A percentile compares a stretch with the other conserved stretches of the same genome.
Evolutionary conservation across 2,888 invertebrate genomes (phyloP).

Genomic region (Mimachlamys varia): DNA sequence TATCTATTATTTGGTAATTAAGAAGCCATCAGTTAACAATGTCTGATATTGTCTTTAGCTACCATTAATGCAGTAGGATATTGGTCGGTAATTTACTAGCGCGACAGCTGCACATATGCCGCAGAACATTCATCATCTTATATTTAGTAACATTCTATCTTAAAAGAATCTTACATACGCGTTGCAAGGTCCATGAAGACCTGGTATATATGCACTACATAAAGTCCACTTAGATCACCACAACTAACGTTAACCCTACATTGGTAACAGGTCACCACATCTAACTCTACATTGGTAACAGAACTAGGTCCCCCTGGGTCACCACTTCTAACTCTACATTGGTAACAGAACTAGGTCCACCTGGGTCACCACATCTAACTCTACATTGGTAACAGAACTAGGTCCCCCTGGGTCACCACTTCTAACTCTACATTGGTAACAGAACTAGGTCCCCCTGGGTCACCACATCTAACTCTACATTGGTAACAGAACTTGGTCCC

Average conservation of each 20-base stretch:
- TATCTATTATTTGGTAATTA: not conserved
- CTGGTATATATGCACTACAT: not conserved
- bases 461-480: too few species aligned
- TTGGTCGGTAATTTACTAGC: not conserved
- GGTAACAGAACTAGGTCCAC: too few species aligned
- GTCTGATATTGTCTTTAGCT: not conserved
- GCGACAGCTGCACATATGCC: not conserved
- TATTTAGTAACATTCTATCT: not conserved
- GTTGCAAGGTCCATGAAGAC: not conserved
- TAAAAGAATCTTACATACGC: not conserved
- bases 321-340: too few species aligned
- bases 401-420: too few species aligned
- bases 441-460: too few species aligned
- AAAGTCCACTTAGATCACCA: not conserved
- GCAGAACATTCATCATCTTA: not conserved
- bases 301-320: too few species aligned
- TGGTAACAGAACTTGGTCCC: too few species aligned
- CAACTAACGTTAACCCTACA: not conserved
- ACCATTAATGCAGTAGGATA: not conserved
- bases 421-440: too few species aligned
- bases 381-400: too few species aligned
- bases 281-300: too few species aligned
- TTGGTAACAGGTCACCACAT: too few species aligned
- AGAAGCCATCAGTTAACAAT: conserved; percentile 7
- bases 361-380: too few species aligned